Evolutionary conservation across 2,797 vertebrate genomes (phyloP), one percentile per base, ranked within the genome.

Genomic region (Lates japonicus): DNA sequence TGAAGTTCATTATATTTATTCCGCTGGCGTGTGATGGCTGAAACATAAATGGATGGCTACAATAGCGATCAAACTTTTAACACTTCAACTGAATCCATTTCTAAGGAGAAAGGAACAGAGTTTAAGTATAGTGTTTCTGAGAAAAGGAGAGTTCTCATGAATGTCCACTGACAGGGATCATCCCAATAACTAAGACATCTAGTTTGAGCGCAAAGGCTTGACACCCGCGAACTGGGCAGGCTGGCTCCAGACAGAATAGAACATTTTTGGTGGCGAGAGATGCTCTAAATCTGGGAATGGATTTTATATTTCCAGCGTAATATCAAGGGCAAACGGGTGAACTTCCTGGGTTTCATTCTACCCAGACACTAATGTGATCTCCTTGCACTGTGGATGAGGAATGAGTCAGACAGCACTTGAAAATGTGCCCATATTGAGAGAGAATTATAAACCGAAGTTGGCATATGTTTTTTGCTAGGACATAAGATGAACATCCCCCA

Each of bases 51-150:
- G n/a, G n/a, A n/a, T n/a, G n/a, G n/a, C n/a, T n/a, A n/a, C n/a
- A n/a, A n/a, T n/a, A n/a, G n/a, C n/a, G n/a, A n/a, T n/a, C n/a
- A n/a, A n/a, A n/a, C n/a, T n/a, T n/a, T n/a, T n/a, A n/a, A 89
- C 93, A 92, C 93, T 93, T 94, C 94, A 90, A 92, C 91, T 92
- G 91, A 94, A 94, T 95, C 94, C 92, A 94, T 95, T 95, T 95
- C 90, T 92, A 90, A 93, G 90, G 88, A 92, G 90, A 92, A 91
- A 90, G 86, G 92, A 93, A 90, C 88, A 86, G 89, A 92, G 88
- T n/a, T n/a, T n/a, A n/a, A n/a, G n/a, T n/a, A n/a, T n/a, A n/a
- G n/a, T n/a, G n/a, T n/a, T n/a, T n/a, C n/a, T 83, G 79, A 91
- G 88, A 84, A 88, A 88, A 88, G 25, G 25, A 80, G 77, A 70